phyloP scores from a whole-genome alignment of 2,797 vertebrate genomes.

The Chanos chanos region DNA sequence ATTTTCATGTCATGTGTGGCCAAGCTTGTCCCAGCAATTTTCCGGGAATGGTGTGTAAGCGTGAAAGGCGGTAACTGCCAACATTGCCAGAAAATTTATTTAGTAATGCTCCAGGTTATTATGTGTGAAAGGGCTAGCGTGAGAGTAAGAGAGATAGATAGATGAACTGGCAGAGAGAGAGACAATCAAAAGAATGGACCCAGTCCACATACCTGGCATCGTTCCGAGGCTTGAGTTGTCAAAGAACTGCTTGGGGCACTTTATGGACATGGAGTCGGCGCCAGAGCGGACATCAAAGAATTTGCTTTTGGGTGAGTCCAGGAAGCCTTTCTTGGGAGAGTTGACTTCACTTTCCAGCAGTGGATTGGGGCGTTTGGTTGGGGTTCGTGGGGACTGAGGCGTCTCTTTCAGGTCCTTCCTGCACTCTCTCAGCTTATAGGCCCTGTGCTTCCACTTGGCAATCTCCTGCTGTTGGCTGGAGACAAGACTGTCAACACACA shows the following conservation, averaged over 20 bases:
- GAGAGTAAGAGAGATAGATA: background rate
- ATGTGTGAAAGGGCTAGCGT: too few species aligned
- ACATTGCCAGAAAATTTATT: background rate
- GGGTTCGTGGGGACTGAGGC: slow-evolving; percentile 47
- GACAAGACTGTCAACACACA: slow-evolving; percentile 52
- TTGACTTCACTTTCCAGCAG: slow-evolving; percentile 32
- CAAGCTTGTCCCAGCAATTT: too few species aligned
- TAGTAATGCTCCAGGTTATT: too few species aligned
- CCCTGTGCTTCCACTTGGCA: slow-evolving; percentile 66
- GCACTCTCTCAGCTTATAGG: slow-evolving; percentile 58
- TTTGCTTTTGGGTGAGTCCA: slow-evolving; percentile 60
- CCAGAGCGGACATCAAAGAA: slow-evolving; percentile 53
- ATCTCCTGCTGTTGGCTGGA: slow-evolving; percentile 62
- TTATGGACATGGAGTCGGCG: slow-evolving; percentile 37
- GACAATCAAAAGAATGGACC: too few species aligned
- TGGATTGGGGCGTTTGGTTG: slow-evolving; percentile 46
- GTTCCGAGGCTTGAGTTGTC: slow-evolving; percentile 69
- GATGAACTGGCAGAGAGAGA: too few species aligned
- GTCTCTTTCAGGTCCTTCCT: slow-evolving; percentile 41
- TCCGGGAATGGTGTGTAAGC: too few species aligned
- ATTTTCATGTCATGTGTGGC: too few species aligned
- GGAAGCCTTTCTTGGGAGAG: slow-evolving; percentile 42
- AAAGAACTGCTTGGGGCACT: slow-evolving; percentile 66
- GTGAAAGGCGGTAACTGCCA: too few species aligned
- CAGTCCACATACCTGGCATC: slow-evolving; percentile 54